Conservation (phyloP, 1,140 invertebrate species). For the Xylocopa sonorina region DNA sequence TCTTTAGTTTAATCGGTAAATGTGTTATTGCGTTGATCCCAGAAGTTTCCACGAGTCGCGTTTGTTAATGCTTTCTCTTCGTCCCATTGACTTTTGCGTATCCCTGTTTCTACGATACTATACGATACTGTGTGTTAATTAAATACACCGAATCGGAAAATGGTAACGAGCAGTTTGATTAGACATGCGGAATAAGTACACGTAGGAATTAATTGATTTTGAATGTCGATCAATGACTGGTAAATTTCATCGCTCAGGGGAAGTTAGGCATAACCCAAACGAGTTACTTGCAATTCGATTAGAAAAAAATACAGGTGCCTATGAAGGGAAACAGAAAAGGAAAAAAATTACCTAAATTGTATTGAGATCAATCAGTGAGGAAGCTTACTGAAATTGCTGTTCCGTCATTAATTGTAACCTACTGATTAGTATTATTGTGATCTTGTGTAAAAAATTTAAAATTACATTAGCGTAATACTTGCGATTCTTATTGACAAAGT, state of each 20-base stretch:
- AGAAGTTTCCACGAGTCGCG: constrained; percentile 75
- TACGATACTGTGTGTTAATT: constrained; percentile 26
- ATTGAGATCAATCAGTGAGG: constrained; percentile 59
- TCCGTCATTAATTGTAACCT: constrained; percentile 59
- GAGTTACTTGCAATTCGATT: too few species aligned
- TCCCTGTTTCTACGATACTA: constrained; percentile 36
- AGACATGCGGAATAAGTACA: constrained; percentile 35
- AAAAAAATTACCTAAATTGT: constrained; percentile 46
- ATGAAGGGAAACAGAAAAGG: constrained; percentile 27
- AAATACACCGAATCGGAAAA: constrained; percentile 26
- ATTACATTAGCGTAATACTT: constrained; percentile 68
- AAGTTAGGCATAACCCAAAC: not conserved
- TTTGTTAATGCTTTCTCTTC: constrained; percentile 57
- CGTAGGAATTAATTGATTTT: constrained; percentile 27
- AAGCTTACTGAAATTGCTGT: constrained; percentile 62
- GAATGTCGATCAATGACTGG: constrained; percentile 7
- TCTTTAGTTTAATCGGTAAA: constrained; percentile 62
- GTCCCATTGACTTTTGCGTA: constrained; percentile 39
- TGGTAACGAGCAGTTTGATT: constrained; percentile 33
- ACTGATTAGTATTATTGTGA: constrained; percentile 62
- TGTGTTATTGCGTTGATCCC: constrained; percentile 73
- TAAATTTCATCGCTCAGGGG: not conserved
- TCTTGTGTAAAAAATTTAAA: constrained; percentile 55
- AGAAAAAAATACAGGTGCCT: constrained; percentile 26
- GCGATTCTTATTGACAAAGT: constrained; percentile 60